These are phyloP conservation scores for Fringilla coelebs DNA, from an alignment of 2,797 vertebrate genomes.

Conservation along the genomic window DNA sequence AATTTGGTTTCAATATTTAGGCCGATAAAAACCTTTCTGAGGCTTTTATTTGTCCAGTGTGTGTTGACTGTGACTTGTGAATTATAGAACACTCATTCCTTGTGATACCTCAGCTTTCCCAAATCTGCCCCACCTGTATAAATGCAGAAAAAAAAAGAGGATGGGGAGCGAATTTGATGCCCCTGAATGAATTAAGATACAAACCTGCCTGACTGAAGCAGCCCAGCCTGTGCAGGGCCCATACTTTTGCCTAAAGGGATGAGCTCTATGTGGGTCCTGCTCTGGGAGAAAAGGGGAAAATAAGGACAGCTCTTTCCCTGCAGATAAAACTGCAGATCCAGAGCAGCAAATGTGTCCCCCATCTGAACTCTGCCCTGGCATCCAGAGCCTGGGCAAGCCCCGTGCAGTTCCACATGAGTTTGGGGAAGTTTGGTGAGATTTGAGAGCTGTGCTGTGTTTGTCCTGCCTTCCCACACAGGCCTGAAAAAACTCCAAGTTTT, in stretches of 20 bases:
- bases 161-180: neutral
- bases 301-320: neutral
- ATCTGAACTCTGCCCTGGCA: neutral
- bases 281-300: neutral
- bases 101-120: neutral
- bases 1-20: constrained; percentile 81
- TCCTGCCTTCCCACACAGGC: neutral
- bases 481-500: neutral
- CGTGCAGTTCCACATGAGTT: neutral
- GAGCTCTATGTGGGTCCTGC: neutral
- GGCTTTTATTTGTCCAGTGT: neutral
- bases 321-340: neutral
- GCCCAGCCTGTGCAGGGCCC: neutral
- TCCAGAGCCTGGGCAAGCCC: neutral
- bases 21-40: constrained; percentile 26
- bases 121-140: neutral
- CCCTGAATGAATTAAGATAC: neutral
- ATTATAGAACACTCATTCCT: accelerated
- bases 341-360: neutral
- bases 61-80: neutral
- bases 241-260: neutral
- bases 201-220: neutral
- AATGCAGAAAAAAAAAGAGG: neutral
- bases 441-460: neutral
- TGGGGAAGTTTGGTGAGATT: neutral